A percentile compares a stretch with the other conserved stretches of the same genome.
Conservation (phyloP, 2,888 invertebrate genomes). For the Caenorhabditis afra region DNA sequence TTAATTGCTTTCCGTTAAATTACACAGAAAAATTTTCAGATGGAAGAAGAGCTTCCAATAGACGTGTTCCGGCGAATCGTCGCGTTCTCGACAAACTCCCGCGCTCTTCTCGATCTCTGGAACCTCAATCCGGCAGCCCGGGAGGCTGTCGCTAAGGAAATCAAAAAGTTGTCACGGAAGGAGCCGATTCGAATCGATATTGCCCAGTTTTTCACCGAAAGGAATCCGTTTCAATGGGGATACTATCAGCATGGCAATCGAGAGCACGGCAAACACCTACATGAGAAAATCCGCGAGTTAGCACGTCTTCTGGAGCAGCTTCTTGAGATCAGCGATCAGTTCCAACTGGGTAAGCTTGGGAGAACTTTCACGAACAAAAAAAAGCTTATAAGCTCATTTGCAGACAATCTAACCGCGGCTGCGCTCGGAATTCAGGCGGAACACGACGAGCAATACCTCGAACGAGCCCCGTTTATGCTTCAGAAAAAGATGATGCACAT, state of each 20-base stretch:
- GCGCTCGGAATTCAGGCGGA: slow-evolving; percentile 44
- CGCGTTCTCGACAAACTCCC: slow-evolving; percentile 25
- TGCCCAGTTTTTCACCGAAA: slow-evolving; percentile 29
- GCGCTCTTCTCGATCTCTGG: slow-evolving; percentile 27
- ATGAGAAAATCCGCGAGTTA: slow-evolving; percentile 39
- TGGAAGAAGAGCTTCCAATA: slow-evolving; percentile 29
- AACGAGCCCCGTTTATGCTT: slow-evolving; percentile 57
- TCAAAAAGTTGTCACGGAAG: slow-evolving; percentile 21
- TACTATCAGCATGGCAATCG: slow-evolving; percentile 28
- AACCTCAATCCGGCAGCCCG: slow-evolving; percentile 5
- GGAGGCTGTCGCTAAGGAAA: slow-evolving; percentile 3
- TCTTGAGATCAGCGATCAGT: slow-evolving; percentile 4
- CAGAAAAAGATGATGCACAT: slow-evolving; percentile 60
- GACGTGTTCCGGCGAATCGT: slow-evolving; percentile 45
- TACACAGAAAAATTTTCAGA: slow-evolving; percentile 16
- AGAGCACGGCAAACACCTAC: slow-evolving; percentile 22
- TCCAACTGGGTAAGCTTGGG: slow-evolving; percentile 24
- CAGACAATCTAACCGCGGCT: slow-evolving; percentile 49
- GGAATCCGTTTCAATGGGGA: slow-evolving; percentile 26
- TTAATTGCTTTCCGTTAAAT: too few species aligned
- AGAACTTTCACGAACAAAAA: neutral
- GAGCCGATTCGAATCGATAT: slow-evolving; percentile 23
- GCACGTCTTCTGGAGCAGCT: slow-evolving; percentile 39
- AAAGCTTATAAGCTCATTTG: too few species aligned
- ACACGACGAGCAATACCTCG: slow-evolving; percentile 30